Conservation (phyloP, 2,888 invertebrate genomes). For the Sialis lutaria region DNA sequence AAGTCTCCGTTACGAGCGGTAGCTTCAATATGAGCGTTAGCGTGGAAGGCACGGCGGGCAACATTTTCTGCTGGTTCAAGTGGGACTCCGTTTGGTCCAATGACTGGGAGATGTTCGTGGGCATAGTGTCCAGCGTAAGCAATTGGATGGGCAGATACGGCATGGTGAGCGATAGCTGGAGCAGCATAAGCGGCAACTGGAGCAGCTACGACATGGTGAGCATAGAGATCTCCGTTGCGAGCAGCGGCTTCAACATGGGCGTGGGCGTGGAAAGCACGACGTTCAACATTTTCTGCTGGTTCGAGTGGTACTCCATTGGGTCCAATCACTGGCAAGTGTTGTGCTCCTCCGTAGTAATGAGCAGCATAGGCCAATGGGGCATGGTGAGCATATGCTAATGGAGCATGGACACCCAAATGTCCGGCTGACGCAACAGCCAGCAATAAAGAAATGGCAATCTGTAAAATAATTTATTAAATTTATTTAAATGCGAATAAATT, state of each 20-base stretch:
- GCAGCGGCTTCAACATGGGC: neutral
- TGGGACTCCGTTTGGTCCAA: conserved; percentile 4
- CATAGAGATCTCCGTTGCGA: conserved; percentile 1
- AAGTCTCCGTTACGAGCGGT: conserved; percentile 1
- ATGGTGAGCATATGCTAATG: conserved; percentile 5
- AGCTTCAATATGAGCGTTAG: conserved; percentile 1
- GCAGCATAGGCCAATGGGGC: neutral
- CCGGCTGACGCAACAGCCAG: neutral
- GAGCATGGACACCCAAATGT: neutral
- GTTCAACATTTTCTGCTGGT: neutral
- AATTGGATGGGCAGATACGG: conserved; percentile 8
- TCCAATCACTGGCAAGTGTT: conserved; percentile 1
- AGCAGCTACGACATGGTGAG: neutral
- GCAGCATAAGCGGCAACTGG: neutral
- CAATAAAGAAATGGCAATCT: conserved; percentile 5
- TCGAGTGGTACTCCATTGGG: conserved; percentile 4
- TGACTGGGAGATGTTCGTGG: neutral
- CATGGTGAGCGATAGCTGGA: conserved; percentile 6
- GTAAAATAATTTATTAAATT: neutral
- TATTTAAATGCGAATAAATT: too few species aligned
- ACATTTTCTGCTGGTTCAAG: conserved; percentile 1
- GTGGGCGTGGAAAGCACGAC: conserved; percentile 1
- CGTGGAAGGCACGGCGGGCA: conserved; percentile 2
- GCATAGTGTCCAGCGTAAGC: neutral
- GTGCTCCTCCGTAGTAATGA: neutral